Percentiles rank a stretch among this genome's conserved stretches.
Conservation (phyloP, 2,888 invertebrate species). For the Notodonta ziczac region DNA sequence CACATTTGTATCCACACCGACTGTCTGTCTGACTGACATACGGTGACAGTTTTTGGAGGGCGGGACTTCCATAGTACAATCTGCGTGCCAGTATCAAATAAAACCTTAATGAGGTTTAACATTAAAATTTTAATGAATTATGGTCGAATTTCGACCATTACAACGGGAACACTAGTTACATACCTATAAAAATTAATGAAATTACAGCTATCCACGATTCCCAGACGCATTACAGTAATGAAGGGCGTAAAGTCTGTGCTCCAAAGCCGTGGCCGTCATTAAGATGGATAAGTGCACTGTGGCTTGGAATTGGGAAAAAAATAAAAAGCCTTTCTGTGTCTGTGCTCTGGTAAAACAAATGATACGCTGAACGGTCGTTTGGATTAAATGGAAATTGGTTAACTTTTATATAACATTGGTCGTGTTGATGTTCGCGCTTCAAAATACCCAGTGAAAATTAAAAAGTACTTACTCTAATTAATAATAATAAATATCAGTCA, state of each 20-base stretch:
- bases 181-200: not conserved
- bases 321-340: conserved; percentile 34
- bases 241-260: conserved; percentile 6
- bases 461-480: no score
- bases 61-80: no score
- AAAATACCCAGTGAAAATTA: no score
- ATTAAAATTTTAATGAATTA: no score
- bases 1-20: no score
- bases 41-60: no score
- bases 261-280: conserved; percentile 12
- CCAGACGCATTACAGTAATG: conserved; percentile 10
- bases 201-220: not conserved
- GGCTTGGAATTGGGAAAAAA: conserved; percentile 30
- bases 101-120: no score
- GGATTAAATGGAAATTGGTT: conserved; percentile 21
- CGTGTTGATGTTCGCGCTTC: not conserved
- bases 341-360: conserved; percentile 25
- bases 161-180: no score
- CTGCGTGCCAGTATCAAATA: no score
- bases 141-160: no score
- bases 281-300: conserved; percentile 23
- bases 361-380: conserved; percentile 14
- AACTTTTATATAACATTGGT: conserved; percentile 3
- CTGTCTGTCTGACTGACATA: no score
- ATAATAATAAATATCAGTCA: no score